Evolutionary conservation across 2,888 invertebrate species (phyloP).

Genomic region (Acrobasis repandana): DNA sequence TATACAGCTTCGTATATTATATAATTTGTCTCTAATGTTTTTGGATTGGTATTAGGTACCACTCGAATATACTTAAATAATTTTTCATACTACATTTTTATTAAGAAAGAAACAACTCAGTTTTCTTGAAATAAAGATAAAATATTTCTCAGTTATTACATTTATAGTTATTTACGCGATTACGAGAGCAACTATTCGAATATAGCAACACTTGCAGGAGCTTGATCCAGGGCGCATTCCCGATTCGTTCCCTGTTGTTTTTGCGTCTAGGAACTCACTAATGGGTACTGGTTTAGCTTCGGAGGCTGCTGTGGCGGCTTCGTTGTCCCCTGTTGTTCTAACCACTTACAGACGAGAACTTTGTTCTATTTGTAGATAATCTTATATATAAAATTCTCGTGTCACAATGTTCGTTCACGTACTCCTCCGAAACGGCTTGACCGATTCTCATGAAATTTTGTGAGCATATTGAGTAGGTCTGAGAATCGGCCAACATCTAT

Average conservation of each 20-base stretch:
- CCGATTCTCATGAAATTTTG: too few species aligned
- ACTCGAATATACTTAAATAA: too few species aligned
- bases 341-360: slow-evolving; percentile 17
- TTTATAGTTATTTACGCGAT: slow-evolving; percentile 22
- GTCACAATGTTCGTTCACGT: too few species aligned
- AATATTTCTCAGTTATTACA: slow-evolving; percentile 23
- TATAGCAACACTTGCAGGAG: slow-evolving; percentile 56
- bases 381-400: too few species aligned
- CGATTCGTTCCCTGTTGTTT: slow-evolving; percentile 82
- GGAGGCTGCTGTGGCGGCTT: slow-evolving; percentile 42
- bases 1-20: too few species aligned
- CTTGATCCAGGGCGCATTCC: slow-evolving; percentile 74
- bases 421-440: too few species aligned
- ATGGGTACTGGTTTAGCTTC: slow-evolving; percentile 76
- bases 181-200: slow-evolving; percentile 39
- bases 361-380: slow-evolving; percentile 14
- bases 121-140: neutral
- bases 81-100: too few species aligned
- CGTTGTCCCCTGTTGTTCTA: slow-evolving; percentile 42
- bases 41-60: too few species aligned
- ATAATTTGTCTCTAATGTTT: too few species aligned
- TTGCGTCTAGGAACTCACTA: slow-evolving; percentile 74
- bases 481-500: too few species aligned
- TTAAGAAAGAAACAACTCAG: neutral
- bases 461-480: too few species aligned